Conservation (phyloP, 2,888 invertebrate genomes). For the Drosophila setosimentum region DNA sequence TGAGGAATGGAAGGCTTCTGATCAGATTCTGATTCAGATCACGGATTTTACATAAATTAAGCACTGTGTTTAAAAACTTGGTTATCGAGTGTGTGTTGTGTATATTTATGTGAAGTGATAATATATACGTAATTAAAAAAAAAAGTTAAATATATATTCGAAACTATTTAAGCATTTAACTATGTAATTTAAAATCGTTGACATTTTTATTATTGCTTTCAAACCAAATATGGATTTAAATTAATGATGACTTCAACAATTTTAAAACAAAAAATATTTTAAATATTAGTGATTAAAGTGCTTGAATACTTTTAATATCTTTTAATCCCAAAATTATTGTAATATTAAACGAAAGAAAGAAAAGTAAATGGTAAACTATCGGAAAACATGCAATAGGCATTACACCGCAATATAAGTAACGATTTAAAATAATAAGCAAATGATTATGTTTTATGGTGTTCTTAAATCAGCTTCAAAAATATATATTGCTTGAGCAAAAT, state of each 20-base stretch:
- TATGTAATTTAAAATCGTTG: background rate
- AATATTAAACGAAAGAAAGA: background rate
- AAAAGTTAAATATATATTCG: background rate
- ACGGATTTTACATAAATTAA: slow-evolving; percentile 17
- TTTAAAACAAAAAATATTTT: background rate
- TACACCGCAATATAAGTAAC: background rate
- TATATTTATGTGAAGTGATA: background rate
- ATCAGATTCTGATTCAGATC: slow-evolving; percentile 16
- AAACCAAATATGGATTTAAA: background rate
- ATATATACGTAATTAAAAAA: background rate
- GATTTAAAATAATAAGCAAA: background rate
- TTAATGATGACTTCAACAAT: background rate
- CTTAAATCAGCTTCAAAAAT: background rate
- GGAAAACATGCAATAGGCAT: background rate
- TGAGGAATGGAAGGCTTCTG: slow-evolving; percentile 10
- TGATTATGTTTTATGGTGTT: background rate
- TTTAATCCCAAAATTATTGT: too few relatives aligned
- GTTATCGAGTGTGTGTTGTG: background rate
- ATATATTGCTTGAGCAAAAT: background rate
- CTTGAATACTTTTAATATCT: background rate
- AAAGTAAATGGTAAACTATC: too few relatives aligned
- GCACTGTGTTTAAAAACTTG: slow-evolving; percentile 7
- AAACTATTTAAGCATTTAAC: background rate
- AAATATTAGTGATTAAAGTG: background rate
- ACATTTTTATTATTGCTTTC: background rate